These are phyloP conservation scores for Ditula angustiorana DNA, from an alignment of 2,888 invertebrate genomes.

Conservation along the genomic window DNA sequence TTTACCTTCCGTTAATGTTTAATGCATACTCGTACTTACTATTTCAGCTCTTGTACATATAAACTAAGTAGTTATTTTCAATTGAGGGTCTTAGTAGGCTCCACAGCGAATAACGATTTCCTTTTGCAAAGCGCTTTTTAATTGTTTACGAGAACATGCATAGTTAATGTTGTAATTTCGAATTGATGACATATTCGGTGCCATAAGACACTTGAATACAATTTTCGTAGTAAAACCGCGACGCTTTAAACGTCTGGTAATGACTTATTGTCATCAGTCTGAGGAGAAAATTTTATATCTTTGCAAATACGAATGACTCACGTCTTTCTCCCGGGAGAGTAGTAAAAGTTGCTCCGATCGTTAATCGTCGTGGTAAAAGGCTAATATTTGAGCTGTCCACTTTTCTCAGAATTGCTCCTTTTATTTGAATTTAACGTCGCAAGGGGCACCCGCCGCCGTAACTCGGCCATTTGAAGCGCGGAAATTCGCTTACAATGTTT, in stretches of 20 bases:
- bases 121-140: no score
- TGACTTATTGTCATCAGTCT: conserved; percentile 12
- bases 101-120: background rate
- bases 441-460: conserved; percentile 27
- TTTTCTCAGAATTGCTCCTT: conserved; percentile 38
- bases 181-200: background rate
- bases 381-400: conserved; percentile 41
- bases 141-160: background rate
- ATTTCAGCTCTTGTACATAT: background rate
- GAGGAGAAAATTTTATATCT: conserved; percentile 22
- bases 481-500: conserved; percentile 37
- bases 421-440: conserved; percentile 40
- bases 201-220: conserved; percentile 1
- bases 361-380: conserved; percentile 40
- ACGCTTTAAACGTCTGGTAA: conserved; percentile 1
- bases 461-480: conserved; percentile 26
- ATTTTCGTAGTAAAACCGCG: background rate
- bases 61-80: background rate
- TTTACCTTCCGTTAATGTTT: conserved; percentile 31
- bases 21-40: conserved; percentile 24
- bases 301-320: conserved; percentile 29
- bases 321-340: conserved; percentile 22
- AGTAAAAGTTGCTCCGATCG: conserved; percentile 34
- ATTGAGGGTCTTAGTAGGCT: background rate
- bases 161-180: conserved; percentile 3